Conservation (phyloP, 30 jellyfish, hydroid and myxozoan species). For the Turritopsis dohrnii region DNA sequence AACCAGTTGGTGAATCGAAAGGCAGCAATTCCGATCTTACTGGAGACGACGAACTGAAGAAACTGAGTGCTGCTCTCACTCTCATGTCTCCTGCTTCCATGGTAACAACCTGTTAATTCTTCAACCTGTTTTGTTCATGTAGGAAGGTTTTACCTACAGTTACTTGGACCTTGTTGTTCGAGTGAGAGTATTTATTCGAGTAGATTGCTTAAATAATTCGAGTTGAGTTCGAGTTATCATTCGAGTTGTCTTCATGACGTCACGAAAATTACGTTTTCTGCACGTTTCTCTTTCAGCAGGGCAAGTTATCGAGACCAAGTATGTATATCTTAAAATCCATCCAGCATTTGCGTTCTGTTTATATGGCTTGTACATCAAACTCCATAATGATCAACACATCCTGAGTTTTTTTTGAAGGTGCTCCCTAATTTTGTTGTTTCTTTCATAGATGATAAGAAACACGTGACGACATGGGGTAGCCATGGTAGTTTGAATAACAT, state of each 20-base stretch:
- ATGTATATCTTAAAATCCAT: background rate
- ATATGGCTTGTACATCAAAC: too few relatives aligned
- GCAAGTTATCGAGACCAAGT: background rate
- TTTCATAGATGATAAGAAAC: conserved; percentile 2
- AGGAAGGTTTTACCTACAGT: background rate
- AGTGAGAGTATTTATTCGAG: too few relatives aligned
- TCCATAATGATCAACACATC: too few relatives aligned
- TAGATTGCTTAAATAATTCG: too few relatives aligned
- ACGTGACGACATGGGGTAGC: conserved; percentile 8
- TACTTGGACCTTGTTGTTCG: too few relatives aligned
- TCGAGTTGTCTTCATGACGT: background rate
- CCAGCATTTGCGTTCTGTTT: too few relatives aligned
- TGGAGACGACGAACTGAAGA: conserved; percentile 50
- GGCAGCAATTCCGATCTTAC: conserved; percentile 42
- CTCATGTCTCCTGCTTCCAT: conserved; percentile 67
- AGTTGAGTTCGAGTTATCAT: background rate
- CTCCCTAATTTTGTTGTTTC: too few relatives aligned
- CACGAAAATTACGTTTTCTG: background rate
- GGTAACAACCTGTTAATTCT: conserved; percentile 40
- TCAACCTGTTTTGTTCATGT: background rate
- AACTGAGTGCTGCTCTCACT: conserved; percentile 66
- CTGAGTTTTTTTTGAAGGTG: too few relatives aligned
- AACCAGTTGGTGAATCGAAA: conserved; percentile 68
- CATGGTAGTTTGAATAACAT: conserved; percentile 5
- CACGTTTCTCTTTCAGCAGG: background rate